phyloP scores from a whole-genome alignment of 1,140 invertebrate genomes.

The Drosophila tsacasi region DNA sequence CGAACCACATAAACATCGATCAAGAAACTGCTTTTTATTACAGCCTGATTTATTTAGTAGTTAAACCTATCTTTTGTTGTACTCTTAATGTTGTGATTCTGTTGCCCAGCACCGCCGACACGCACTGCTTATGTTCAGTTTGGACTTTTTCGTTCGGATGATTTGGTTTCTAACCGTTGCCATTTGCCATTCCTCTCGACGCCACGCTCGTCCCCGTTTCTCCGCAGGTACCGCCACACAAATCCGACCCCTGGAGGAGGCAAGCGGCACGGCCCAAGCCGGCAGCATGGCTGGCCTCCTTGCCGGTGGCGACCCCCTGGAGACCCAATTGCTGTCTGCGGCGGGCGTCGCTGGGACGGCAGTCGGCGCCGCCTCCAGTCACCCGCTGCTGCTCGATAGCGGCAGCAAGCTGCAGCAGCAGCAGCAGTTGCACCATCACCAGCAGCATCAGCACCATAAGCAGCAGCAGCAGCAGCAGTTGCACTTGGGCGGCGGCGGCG shows the following conservation, averaged over 20 bases:
- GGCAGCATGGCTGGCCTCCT: constrained; percentile 29
- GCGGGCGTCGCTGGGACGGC: constrained; percentile 26
- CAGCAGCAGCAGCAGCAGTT: constrained; percentile 57
- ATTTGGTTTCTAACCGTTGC: constrained; percentile 50
- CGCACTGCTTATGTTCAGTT: constrained; percentile 33
- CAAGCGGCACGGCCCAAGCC: constrained; percentile 46
- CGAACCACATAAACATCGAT: background rate
- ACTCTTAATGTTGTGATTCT: constrained; percentile 55
- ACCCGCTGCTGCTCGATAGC: constrained; percentile 25
- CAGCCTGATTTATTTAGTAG: constrained; percentile 29
- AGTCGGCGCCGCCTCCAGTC: constrained; percentile 35
- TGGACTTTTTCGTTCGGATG: constrained; percentile 29
- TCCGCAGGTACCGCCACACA: constrained; percentile 75
- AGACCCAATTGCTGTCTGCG: constrained; percentile 40
- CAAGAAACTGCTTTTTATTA: constrained; percentile 35
- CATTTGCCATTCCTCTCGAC: constrained; percentile 54
- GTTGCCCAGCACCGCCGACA: constrained; percentile 41
- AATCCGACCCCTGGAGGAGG: constrained; percentile 69
- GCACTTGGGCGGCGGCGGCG: constrained; percentile 41
- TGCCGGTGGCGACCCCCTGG: constrained; percentile 51
- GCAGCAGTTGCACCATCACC: constrained; percentile 51
- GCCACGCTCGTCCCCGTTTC: constrained; percentile 40
- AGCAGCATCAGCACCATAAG: constrained; percentile 56
- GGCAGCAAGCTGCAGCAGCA: constrained; percentile 38
- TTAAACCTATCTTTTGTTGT: constrained; percentile 35